Percentiles rank a stretch among this genome's conserved stretches.
Evolutionary conservation across 2,113 vertebrate genomes (phyloP).

Genomic region (Probosciger aterrimus): DNA sequence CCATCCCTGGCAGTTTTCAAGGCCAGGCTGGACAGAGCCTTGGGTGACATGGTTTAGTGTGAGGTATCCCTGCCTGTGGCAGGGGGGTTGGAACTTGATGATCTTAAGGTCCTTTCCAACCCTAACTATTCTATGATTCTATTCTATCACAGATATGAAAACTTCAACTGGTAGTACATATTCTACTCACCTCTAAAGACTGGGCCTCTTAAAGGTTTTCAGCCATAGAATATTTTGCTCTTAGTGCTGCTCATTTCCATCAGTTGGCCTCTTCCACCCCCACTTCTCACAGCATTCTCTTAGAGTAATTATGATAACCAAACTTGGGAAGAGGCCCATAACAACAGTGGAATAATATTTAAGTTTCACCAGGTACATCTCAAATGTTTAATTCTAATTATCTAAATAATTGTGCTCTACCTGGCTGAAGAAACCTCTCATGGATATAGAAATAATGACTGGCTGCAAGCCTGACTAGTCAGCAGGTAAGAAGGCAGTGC

Average conservation of each 20-base stretch:
- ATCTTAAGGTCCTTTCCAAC: too few species aligned
- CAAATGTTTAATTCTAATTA: constrained; percentile 23
- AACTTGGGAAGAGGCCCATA: not conserved
- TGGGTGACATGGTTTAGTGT: too few species aligned
- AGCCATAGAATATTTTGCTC: not conserved
- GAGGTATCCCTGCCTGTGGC: too few species aligned
- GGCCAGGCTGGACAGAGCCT: too few species aligned
- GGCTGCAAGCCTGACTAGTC: not conserved
- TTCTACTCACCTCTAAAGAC: not conserved
- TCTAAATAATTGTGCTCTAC: not conserved
- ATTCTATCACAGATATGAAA: not conserved
- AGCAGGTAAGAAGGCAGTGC: not conserved
- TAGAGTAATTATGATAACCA: not conserved
- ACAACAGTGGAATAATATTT: not conserved
- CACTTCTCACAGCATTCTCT: not conserved
- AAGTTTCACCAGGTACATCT: constrained; percentile 23
- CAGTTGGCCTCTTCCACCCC: not conserved
- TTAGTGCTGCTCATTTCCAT: not conserved
- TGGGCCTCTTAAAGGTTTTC: not conserved
- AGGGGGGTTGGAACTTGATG: too few species aligned
- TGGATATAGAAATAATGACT: not conserved
- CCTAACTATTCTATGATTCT: too few species aligned
- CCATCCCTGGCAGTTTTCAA: too few species aligned
- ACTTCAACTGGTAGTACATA: not conserved
- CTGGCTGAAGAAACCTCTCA: not conserved